Evolutionary conservation across 2,113 vertebrate genomes (phyloP).

Genomic region (Limnothrissa miodon): DNA sequence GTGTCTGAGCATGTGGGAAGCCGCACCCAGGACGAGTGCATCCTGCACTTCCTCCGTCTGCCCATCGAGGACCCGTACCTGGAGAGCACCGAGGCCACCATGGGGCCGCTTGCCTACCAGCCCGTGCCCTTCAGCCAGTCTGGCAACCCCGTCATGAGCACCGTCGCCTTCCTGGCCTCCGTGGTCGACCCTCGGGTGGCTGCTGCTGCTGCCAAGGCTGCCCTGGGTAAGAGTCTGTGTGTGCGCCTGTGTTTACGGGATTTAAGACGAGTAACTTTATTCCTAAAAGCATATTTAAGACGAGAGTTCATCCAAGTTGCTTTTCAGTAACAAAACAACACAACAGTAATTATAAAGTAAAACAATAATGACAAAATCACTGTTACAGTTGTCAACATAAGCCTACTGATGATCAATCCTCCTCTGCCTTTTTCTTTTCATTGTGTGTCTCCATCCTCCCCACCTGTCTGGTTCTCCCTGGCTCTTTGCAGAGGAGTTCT

Average conservation of each 20-base stretch:
- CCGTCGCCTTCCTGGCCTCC: constrained; percentile 92
- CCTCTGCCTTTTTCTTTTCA: neutral
- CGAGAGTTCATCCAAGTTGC: too few species aligned
- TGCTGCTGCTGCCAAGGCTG: constrained; percentile 89
- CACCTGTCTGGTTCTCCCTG: neutral
- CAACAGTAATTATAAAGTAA: too few species aligned
- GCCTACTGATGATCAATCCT: too few species aligned
- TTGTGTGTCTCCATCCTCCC: neutral
- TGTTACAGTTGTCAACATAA: too few species aligned
- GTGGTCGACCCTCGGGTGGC: constrained; percentile 96
- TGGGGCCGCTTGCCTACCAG: constrained; percentile 92
- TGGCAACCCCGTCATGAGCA: constrained; percentile 97
- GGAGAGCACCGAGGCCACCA: constrained; percentile 84
- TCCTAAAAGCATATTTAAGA: too few species aligned
- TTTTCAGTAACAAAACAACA: too few species aligned
- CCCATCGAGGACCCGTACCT: constrained; percentile 96
- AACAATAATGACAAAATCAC: too few species aligned
- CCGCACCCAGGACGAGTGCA: constrained; percentile 95
- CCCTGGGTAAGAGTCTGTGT: constrained; percentile 75
- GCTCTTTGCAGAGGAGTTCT: constrained; percentile 85
- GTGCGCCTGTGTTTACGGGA: neutral
- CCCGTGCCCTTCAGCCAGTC: constrained; percentile 97
- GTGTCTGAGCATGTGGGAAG: constrained; percentile 96
- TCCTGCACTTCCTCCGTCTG: constrained; percentile 91
- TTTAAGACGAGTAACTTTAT: too few species aligned